Conservation (phyloP, 1,140 invertebrate genomes). For the Eufriesea mexicana region DNA sequence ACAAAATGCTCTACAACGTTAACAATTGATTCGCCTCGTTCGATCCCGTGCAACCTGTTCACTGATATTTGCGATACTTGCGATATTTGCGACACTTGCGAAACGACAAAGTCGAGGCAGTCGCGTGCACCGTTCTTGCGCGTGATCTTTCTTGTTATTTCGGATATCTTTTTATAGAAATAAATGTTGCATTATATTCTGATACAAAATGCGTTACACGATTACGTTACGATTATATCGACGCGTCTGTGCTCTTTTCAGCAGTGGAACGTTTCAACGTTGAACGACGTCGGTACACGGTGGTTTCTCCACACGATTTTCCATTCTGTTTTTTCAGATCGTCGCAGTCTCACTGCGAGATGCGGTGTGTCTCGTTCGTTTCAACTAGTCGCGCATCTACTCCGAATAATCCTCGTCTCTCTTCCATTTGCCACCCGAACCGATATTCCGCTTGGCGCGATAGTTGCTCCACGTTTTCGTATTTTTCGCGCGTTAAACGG, state of each 20-base stretch:
- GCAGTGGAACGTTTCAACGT: no score
- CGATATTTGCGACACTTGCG: neutral
- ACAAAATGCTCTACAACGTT: constrained; percentile 76
- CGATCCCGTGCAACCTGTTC: neutral
- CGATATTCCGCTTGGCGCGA: neutral
- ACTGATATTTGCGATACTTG: no score
- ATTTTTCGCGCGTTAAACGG: neutral
- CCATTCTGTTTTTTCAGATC: constrained; percentile 1
- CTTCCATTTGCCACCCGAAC: neutral
- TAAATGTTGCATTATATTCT: constrained; percentile 64
- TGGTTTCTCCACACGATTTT: neutral
- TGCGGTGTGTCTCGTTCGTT: neutral
- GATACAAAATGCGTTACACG: constrained; percentile 4
- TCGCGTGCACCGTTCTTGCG: neutral
- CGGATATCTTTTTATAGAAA: constrained; percentile 62
- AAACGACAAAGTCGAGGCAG: neutral
- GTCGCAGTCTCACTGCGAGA: no score
- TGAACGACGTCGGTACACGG: neutral
- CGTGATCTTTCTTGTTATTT: constrained; percentile 43
- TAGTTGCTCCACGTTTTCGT: no score
- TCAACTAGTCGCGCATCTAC: no score
- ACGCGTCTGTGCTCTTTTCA: neutral
- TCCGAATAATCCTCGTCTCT: no score
- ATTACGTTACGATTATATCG: constrained; percentile 3
- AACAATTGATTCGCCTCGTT: constrained; percentile 53